Evolutionary conservation across 2,888 invertebrate species (phyloP).

Genomic region (Sesamia inferens): DNA sequence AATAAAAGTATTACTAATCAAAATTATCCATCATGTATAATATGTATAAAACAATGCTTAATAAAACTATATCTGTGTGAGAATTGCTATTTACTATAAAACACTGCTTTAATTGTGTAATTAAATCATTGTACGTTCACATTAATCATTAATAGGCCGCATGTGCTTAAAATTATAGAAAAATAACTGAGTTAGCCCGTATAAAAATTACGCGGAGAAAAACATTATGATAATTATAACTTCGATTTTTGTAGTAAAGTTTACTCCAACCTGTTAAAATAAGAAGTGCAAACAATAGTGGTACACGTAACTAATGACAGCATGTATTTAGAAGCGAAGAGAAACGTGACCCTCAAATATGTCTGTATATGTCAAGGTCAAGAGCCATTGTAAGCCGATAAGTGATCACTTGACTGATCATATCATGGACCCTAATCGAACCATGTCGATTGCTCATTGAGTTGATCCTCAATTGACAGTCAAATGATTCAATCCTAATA

Average conservation of each 20-base stretch:
- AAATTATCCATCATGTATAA: neutral
- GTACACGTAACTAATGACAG: neutral
- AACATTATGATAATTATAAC: neutral
- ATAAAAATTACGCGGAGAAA: neutral
- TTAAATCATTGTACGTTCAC: too few species aligned
- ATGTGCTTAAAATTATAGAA: neutral
- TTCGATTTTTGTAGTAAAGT: neutral
- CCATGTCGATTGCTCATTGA: conserved; percentile 9
- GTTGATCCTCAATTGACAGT: conserved; percentile 6
- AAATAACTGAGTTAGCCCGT: neutral
- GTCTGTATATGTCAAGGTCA: neutral
- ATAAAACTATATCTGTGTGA: conserved; percentile 12
- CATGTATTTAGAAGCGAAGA: neutral
- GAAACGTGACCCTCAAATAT: neutral
- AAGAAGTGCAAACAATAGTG: neutral
- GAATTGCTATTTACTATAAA: conserved; percentile 30
- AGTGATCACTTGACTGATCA: conserved; percentile 9
- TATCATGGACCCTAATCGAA: neutral
- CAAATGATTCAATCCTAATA: conserved; percentile 14
- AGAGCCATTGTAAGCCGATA: conserved; percentile 1
- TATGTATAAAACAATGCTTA: neutral
- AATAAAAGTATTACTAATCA: neutral
- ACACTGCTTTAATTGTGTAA: neutral
- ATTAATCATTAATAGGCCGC: neutral
- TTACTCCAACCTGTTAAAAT: neutral